phyloP scores from a whole-genome alignment of 2,797 vertebrate genomes.

The Acanthurus tractus region DNA sequence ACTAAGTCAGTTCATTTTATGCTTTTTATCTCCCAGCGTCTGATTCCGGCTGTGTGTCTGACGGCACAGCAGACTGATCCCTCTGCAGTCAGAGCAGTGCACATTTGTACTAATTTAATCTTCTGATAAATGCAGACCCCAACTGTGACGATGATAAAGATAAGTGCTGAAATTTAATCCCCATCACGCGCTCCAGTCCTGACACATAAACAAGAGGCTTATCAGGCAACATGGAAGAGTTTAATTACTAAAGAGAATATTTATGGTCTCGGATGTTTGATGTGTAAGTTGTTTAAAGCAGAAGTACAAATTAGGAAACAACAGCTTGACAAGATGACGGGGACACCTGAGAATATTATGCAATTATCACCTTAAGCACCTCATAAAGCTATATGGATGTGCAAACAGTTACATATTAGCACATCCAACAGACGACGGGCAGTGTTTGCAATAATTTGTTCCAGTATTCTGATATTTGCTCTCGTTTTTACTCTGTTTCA shows the following conservation, averaged over 20 bases:
- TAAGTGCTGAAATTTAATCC: constrained; percentile 50
- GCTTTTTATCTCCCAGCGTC: constrained; percentile 13
- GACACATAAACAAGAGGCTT: constrained; percentile 19
- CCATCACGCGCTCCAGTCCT: background rate
- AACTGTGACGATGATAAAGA: constrained; percentile 37
- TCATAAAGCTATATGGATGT: no score
- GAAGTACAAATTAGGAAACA: no score
- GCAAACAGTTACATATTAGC: background rate
- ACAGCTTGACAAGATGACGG: no score
- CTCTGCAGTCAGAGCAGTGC: constrained; percentile 15
- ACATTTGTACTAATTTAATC: constrained; percentile 47
- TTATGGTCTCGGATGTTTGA: constrained; percentile 3
- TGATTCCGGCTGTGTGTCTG: constrained; percentile 22
- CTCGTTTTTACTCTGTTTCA: background rate
- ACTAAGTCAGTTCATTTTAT: constrained; percentile 34
- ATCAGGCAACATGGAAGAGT: background rate
- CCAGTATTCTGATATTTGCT: background rate
- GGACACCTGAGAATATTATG: no score
- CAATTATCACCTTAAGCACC: no score
- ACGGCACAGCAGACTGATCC: constrained; percentile 1
- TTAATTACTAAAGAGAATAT: background rate
- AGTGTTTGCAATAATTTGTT: background rate
- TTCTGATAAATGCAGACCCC: constrained; percentile 30
- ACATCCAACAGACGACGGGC: background rate
- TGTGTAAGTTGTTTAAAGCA: background rate